Conservation (phyloP, 2,797 vertebrate species). For the Myiotriccus ornatus region DNA sequence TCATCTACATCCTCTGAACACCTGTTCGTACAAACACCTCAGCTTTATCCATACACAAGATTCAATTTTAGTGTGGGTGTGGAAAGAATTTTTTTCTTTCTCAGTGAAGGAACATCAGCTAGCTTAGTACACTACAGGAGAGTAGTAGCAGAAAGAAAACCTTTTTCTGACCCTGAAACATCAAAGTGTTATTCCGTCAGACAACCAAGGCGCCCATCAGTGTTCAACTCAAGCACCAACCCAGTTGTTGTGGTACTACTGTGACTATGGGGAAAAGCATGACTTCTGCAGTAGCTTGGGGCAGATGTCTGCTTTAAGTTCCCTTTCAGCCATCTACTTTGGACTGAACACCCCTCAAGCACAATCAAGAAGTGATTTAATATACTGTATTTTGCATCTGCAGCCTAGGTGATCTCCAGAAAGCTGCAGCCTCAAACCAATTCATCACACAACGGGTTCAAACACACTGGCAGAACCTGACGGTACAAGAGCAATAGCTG, state of each 20-base stretch:
- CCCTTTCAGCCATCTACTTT: neutral
- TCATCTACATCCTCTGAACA: neutral
- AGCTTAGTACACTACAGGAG: neutral
- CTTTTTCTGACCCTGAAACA: neutral
- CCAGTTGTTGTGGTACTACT: neutral
- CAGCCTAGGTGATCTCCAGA: neutral
- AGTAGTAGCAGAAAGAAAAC: neutral
- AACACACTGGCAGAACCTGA: neutral
- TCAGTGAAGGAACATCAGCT: neutral
- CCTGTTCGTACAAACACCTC: neutral
- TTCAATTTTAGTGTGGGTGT: neutral
- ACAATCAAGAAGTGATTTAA: neutral
- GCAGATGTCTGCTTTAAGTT: neutral
- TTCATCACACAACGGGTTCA: neutral
- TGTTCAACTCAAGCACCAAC: neutral
- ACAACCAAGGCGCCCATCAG: neutral
- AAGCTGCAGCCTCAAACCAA: neutral
- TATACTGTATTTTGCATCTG: neutral
- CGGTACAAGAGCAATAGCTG: neutral
- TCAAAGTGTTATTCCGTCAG: neutral
- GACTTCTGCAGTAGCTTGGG: neutral
- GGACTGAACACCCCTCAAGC: neutral
- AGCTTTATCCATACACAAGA: neutral
- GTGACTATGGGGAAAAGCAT: neutral
- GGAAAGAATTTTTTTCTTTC: neutral